phyloP scores from a whole-genome alignment of 1,140 invertebrate species.

The Drosophila kanapiae region DNA sequence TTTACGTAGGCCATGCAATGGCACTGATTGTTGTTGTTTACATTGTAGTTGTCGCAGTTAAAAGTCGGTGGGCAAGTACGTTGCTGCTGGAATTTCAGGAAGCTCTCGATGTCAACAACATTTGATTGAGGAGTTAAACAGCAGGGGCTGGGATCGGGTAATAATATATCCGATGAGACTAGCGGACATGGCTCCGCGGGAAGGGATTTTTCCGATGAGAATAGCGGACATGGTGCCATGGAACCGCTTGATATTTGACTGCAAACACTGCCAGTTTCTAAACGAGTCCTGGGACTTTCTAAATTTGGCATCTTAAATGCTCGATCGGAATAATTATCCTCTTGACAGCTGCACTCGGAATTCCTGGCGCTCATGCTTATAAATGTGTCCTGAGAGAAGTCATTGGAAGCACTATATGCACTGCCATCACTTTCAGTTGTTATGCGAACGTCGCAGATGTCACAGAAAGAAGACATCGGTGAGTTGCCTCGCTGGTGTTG shows the following conservation, averaged over 20 bases:
- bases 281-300: neutral
- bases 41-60: neutral
- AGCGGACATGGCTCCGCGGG: too few relatives aligned
- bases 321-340: neutral
- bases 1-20: neutral
- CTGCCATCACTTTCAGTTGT: too few relatives aligned
- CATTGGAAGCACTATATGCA: neutral
- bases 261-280: neutral
- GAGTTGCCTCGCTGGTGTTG: too few relatives aligned
- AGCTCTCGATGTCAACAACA: slow-evolving; percentile 18
- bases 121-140: slow-evolving; percentile 1
- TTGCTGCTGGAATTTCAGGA: slow-evolving; percentile 1
- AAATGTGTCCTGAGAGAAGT: neutral
- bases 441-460: neutral
- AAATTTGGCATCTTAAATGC: neutral
- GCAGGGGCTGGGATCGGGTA: neutral
- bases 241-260: neutral
- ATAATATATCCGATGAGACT: neutral
- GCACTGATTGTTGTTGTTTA: neutral
- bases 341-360: neutral
- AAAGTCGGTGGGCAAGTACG: too few relatives aligned
- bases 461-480: too few relatives aligned
- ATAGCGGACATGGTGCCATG: too few relatives aligned
- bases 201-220: too few relatives aligned
- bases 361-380: neutral